phyloP scores from a whole-genome alignment of 2,888 invertebrate species.

The Pimpla rufipes region DNA sequence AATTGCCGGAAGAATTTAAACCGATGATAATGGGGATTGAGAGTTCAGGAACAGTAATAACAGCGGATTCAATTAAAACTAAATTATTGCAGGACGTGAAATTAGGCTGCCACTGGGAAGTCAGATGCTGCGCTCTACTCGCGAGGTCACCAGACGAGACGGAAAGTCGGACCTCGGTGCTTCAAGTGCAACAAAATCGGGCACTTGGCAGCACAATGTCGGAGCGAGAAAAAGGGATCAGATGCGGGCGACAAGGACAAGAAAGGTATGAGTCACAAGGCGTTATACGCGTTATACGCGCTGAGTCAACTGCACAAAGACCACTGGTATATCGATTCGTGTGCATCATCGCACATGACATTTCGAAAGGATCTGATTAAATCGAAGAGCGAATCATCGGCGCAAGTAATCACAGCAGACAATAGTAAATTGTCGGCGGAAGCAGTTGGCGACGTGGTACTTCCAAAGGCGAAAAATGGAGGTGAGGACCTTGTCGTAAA shows the following conservation, averaged over 20 bases:
- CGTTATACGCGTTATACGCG: background rate
- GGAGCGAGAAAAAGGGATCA: background rate
- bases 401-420: conserved; percentile 34
- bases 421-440: conserved; percentile 26
- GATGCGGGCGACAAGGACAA: background rate
- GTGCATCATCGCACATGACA: conserved; percentile 61
- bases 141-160: conserved; percentile 67
- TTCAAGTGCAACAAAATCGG: conserved; percentile 48
- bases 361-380: conserved; percentile 28
- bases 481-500: conserved; percentile 52
- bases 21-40: conserved; percentile 77
- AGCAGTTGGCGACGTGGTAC: conserved; percentile 9
- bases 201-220: conserved; percentile 24
- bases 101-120: background rate
- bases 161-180: conserved; percentile 45
- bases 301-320: background rate
- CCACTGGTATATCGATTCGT: conserved; percentile 59
- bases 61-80: conserved; percentile 74
- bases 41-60: conserved; percentile 73
- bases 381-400: conserved; percentile 6
- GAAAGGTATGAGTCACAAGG: background rate
- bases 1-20: conserved; percentile 74
- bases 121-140: background rate
- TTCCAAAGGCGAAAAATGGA: conserved; percentile 25
- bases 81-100: conserved; percentile 72